Evolutionary conservation across 1,140 invertebrate species (phyloP).

Genomic region (Drosophila tsacasi): DNA sequence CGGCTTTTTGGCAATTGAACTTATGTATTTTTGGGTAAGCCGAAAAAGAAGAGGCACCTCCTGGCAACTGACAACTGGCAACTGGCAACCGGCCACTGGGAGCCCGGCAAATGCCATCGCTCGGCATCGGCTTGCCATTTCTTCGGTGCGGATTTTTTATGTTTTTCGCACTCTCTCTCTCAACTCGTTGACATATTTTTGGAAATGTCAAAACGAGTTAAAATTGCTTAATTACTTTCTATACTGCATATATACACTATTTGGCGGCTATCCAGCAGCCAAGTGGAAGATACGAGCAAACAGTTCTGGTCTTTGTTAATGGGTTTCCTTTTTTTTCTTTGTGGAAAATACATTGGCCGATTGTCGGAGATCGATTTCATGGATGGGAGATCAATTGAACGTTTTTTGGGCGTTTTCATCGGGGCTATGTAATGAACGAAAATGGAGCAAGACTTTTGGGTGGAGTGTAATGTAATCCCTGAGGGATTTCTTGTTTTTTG

Average conservation of each 20-base stretch:
- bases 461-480: conserved; percentile 2
- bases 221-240: conserved; percentile 81
- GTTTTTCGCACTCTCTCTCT: conserved; percentile 58
- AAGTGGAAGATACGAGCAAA: conserved; percentile 26
- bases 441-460: background rate
- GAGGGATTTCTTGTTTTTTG: background rate
- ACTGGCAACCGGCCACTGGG: conserved; percentile 31
- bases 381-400: conserved; percentile 34
- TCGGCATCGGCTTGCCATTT: conserved; percentile 71
- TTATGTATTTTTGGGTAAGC: conserved; percentile 27
- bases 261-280: conserved; percentile 60
- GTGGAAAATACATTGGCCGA: conserved; percentile 17
- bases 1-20: conserved; percentile 66
- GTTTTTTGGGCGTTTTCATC: conserved; percentile 15
- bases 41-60: conserved; percentile 35
- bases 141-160: conserved; percentile 30
- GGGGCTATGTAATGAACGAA: conserved; percentile 5
- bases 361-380: conserved; percentile 54
- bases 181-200: conserved; percentile 77
- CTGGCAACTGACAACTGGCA: conserved; percentile 27
- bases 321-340: conserved; percentile 1
- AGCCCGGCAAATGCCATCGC: conserved; percentile 59
- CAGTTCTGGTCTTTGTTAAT: conserved; percentile 44
- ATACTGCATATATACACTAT: conserved; percentile 27
- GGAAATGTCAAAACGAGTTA: conserved; percentile 78